These are phyloP conservation scores for Melinaea menophilus DNA, from an alignment of 2,888 invertebrate species.

Conservation along the genomic window DNA sequence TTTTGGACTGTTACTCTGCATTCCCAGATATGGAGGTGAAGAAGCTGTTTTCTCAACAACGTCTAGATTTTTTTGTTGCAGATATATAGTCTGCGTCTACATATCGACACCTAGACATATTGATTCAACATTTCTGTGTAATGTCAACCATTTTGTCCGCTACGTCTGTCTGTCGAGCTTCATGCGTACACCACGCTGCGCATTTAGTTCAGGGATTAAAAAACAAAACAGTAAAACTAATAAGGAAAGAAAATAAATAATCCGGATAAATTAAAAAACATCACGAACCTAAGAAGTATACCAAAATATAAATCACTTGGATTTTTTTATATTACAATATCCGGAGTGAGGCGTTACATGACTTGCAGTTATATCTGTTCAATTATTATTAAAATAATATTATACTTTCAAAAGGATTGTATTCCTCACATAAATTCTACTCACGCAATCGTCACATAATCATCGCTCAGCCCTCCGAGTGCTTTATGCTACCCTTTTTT, in stretches of 20 bases:
- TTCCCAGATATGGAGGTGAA: no score
- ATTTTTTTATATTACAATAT: no score
- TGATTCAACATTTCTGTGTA: conserved; percentile 62
- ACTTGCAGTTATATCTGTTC: no score
- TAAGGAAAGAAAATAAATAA: no score
- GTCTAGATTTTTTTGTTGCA: conserved; percentile 19
- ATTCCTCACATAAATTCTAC: conserved; percentile 32
- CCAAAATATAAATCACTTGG: no score
- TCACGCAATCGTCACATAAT: conserved; percentile 51
- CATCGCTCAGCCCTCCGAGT: conserved; percentile 34
- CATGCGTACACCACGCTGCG: conserved; percentile 56
- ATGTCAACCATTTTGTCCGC: conserved; percentile 61
- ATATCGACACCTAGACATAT: conserved; percentile 42
- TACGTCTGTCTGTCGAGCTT: conserved; percentile 39
- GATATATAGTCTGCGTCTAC: conserved; percentile 15
- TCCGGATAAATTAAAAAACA: no score
- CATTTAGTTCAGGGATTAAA: not conserved
- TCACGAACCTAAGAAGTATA: no score
- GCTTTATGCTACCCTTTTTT: conserved; percentile 33
- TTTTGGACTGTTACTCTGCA: no score
- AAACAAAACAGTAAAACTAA: no score
- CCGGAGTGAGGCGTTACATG: no score
- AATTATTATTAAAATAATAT: no score
- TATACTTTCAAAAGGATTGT: not conserved
- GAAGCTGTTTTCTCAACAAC: conserved; percentile 3